Evolutionary conservation across 2,888 invertebrate genomes (phyloP).

Genomic region (Xanthia icteritia): DNA sequence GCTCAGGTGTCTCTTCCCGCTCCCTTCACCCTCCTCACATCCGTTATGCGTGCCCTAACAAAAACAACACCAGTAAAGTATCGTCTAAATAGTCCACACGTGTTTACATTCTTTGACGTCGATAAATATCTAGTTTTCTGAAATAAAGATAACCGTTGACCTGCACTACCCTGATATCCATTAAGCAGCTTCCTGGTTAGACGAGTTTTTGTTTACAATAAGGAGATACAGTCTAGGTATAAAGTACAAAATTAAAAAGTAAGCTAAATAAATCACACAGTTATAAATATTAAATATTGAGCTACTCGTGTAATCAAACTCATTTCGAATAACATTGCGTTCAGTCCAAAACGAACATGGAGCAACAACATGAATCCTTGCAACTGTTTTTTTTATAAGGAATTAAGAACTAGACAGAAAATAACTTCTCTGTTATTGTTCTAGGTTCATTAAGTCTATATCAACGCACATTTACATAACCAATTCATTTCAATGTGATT

Average conservation of each 20-base stretch:
- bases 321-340: neutral
- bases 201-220: constrained; percentile 21
- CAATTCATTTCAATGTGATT: neutral
- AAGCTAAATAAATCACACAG: constrained; percentile 1
- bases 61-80: constrained; percentile 50
- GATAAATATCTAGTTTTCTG: constrained; percentile 52
- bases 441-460: constrained; percentile 10
- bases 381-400: neutral
- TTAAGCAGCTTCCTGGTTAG: constrained; percentile 45
- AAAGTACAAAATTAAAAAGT: constrained; percentile 14
- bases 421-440: constrained; percentile 12
- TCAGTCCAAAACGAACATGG: constrained; percentile 4
- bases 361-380: constrained; percentile 5
- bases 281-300: neutral
- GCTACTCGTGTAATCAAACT: neutral
- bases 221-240: constrained; percentile 11
- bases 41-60: constrained; percentile 79
- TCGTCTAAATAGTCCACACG: constrained; percentile 32
- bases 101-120: constrained; percentile 40
- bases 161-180: constrained; percentile 48
- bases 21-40: constrained; percentile 83
- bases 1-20: constrained; percentile 84
- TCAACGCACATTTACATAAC: constrained; percentile 9
- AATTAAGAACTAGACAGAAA: neutral
- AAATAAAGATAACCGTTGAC: constrained; percentile 64